A percentile compares a stretch with the other conserved stretches of the same genome.
Evolutionary conservation across 2,113 vertebrate genomes (phyloP).

Genomic region (Motacilla alba): DNA sequence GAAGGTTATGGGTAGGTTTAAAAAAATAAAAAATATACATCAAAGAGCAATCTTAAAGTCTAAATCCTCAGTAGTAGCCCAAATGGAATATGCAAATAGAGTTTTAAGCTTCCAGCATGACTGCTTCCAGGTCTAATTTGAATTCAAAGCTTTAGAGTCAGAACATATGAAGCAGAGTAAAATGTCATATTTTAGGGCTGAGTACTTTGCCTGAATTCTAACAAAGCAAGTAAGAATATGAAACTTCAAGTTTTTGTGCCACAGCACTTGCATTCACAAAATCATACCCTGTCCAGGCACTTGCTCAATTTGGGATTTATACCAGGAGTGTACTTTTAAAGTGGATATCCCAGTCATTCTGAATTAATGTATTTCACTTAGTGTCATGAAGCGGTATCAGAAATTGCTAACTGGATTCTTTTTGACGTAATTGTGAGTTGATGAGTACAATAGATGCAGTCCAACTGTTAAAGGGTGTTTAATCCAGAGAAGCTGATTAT

Average conservation of each 20-base stretch:
- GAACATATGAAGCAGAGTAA: not conserved
- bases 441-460: not conserved
- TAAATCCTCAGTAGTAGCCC: not conserved
- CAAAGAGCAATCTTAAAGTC: not conserved
- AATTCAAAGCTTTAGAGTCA: not conserved
- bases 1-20: not conserved
- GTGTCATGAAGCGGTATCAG: not conserved
- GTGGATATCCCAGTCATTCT: not conserved
- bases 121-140: not conserved
- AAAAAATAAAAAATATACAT: not conserved
- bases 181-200: not conserved
- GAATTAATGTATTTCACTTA: not conserved
- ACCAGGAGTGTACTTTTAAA: not conserved
- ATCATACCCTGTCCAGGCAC: accelerated
- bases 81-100: not conserved
- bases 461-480: not conserved
- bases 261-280: not conserved
- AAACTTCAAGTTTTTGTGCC: not conserved
- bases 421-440: not conserved
- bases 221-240: not conserved
- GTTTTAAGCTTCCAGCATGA: not conserved
- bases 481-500: not conserved
- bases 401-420: not conserved
- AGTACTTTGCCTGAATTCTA: not conserved
- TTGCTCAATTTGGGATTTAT: not conserved